Percentiles rank a stretch among this genome's conserved stretches.
Evolutionary conservation across 2,888 invertebrate genomes (phyloP).

Genomic region (Adela reaumurella): DNA sequence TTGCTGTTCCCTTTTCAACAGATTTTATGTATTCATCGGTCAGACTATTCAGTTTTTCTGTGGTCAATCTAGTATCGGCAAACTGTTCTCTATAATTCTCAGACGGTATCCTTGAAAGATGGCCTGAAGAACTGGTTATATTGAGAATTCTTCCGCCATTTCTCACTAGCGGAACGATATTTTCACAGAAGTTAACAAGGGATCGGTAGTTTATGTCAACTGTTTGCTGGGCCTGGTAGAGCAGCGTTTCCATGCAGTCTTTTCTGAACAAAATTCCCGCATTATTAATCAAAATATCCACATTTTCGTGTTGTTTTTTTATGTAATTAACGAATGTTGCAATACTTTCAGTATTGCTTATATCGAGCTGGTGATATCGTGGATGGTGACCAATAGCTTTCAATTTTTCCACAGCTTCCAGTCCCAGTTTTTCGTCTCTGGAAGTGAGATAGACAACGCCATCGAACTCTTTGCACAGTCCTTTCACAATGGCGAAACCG

Average conservation of each 20-base stretch:
- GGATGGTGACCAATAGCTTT: conserved; percentile 43
- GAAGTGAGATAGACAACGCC: conserved; percentile 70
- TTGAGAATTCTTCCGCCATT: conserved; percentile 69
- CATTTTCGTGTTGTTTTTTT: conserved; percentile 51
- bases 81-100: conserved; percentile 46
- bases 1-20: conserved; percentile 27
- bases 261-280: conserved; percentile 55
- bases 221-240: conserved; percentile 30
- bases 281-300: conserved; percentile 73
- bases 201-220: conserved; percentile 33
- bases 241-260: conserved; percentile 29
- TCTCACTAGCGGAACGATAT: conserved; percentile 64
- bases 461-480: conserved; percentile 59
- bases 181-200: conserved; percentile 44
- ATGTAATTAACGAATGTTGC: conserved; percentile 51
- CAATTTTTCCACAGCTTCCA: conserved; percentile 53
- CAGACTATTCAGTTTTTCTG: conserved; percentile 50
- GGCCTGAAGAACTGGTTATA: conserved; percentile 68
- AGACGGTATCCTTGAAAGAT: conserved; percentile 58
- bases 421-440: conserved; percentile 55
- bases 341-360: conserved; percentile 58
- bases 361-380: conserved; percentile 66
- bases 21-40: conserved; percentile 62
- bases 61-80: conserved; percentile 42
- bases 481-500: conserved; percentile 64